These are phyloP conservation scores for Chloroclystis v-ata DNA, from an alignment of 2,888 invertebrate genomes.

Conservation along the genomic window DNA sequence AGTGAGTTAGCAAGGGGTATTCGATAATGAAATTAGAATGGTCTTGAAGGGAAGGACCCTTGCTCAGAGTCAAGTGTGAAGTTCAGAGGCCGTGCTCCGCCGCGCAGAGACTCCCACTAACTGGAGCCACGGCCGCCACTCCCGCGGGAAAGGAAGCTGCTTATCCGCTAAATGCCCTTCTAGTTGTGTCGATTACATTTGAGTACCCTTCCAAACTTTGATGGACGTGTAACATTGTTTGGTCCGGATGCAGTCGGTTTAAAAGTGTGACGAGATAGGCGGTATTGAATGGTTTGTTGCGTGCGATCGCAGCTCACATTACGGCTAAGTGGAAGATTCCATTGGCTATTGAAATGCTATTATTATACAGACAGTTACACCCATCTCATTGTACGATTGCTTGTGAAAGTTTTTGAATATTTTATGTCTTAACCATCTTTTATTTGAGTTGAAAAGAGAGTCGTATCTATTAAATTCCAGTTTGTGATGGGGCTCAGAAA, in stretches of 20 bases:
- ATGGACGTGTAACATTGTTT: conserved; percentile 66
- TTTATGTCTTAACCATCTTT: too few relatives aligned
- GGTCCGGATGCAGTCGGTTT: conserved; percentile 48
- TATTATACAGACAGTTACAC: not conserved
- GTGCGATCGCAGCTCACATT: not conserved
- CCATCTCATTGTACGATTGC: too few relatives aligned
- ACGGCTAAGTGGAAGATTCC: conserved; percentile 12
- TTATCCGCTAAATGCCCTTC: conserved; percentile 73
- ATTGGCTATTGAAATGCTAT: not conserved
- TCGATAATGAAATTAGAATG: not conserved
- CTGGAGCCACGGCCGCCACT: conserved; percentile 44
- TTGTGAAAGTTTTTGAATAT: too few relatives aligned
- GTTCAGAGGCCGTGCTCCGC: conserved; percentile 38
- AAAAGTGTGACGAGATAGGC: conserved; percentile 32
- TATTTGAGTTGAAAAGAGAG: not conserved
- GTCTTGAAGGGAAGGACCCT: conserved; percentile 7
- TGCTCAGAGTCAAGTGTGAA: conserved; percentile 37
- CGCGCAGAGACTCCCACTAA: conserved; percentile 31
- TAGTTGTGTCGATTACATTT: conserved; percentile 68
- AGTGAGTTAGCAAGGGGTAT: too few relatives aligned
- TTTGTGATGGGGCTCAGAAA: conserved; percentile 2
- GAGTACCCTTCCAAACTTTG: conserved; percentile 71
- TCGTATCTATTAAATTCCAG: not conserved
- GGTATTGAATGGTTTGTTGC: conserved; percentile 5
- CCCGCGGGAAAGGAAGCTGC: conserved; percentile 72